Percentiles rank a stretch among this genome's conserved stretches.
Conservation (phyloP, 2,888 invertebrate genomes). For the Liodrosophila aerea region DNA sequence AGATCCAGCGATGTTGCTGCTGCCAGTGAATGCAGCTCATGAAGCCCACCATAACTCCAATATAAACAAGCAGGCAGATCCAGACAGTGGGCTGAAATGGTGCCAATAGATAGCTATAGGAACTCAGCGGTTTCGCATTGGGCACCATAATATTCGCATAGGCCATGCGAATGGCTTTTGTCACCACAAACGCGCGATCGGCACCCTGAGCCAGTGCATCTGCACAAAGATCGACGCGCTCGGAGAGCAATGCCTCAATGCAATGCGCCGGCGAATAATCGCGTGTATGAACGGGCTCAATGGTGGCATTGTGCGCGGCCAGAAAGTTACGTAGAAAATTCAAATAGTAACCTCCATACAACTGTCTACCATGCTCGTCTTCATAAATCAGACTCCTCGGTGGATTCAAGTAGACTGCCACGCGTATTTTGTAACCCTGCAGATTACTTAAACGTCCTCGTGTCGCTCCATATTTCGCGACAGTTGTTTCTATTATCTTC, state of each 20-base stretch:
- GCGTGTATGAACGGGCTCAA: constrained; percentile 42
- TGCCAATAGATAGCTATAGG: constrained; percentile 53
- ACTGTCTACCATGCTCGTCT: constrained; percentile 21
- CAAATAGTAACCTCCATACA: constrained; percentile 58
- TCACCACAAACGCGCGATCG: constrained; percentile 15
- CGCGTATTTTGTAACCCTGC: constrained; percentile 42
- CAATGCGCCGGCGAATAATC: constrained; percentile 48
- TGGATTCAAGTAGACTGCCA: constrained; percentile 54
- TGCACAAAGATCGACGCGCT: constrained; percentile 47
- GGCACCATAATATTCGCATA: constrained; percentile 56
- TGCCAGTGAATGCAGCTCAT: constrained; percentile 60
- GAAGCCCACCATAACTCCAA: constrained; percentile 49
- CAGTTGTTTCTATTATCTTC: constrained; percentile 1
- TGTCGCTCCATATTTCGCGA: constrained; percentile 24
- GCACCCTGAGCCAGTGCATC: constrained; percentile 48
- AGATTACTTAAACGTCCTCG: constrained; percentile 13
- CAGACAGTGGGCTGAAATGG: constrained; percentile 52
- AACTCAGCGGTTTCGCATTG: constrained; percentile 47
- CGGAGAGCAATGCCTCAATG: constrained; percentile 11
- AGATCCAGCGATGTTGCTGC: constrained; percentile 46
- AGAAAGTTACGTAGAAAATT: constrained; percentile 44
- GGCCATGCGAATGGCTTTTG: constrained; percentile 50
- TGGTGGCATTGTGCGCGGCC: constrained; percentile 41
- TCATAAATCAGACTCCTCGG: constrained; percentile 52
- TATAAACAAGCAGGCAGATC: constrained; percentile 47